Base-by-base conservation (phyloP, 1,140 invertebrate species). In the Heterodera schachtii region DNA sequence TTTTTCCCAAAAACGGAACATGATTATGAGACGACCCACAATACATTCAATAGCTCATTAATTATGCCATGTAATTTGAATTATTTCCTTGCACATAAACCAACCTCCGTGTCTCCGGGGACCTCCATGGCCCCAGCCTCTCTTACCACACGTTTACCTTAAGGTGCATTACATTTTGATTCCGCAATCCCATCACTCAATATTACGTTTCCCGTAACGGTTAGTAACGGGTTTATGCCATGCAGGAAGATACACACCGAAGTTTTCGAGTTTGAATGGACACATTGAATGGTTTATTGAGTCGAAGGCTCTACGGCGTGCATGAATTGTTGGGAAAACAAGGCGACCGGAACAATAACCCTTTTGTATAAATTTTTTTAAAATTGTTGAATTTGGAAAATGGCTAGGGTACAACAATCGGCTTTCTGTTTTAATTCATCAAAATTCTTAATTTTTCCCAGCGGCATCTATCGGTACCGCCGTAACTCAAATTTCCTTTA, bases 331-430 rank as follows among this genome's bases (percentile, higher is more conserved):
- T 43, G 66, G 31, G 31, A 78, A 78, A n/a, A 78, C 66, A 13
- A 78, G 7, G 2, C 44, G 52, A 46, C 77, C 77, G 46, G 77
- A 78, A 9, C 64, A 44, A 16, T 78, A 78, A 44, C 77, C 77
- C 77, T 78, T 60, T 31, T 31, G 31, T 31, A 31, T 31, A 31
- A 31, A 31, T 31, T 31, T 31, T 31, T 0, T 31, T 31, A 31
- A 31, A 31, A 31, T 31, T 31, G 31, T 31, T 31, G 31, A 0
- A 31, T 31, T 31, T 31, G 31, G 31, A 31, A 31, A 0, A 31
- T 31, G 31, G 31, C 31, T 31, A 31, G 31, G 31, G 31, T 31
- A 31, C 31, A 31, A 31, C 31, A 31, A 0, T 31, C 31, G 31
- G 31, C 31, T 31, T 31, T 31, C 31, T 31, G 31, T 31, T 31